A percentile compares a stretch with the other conserved stretches of the same genome.
Conservation (phyloP, 1,140 invertebrate genomes). For the Pseudomyrmex dendroicus region DNA sequence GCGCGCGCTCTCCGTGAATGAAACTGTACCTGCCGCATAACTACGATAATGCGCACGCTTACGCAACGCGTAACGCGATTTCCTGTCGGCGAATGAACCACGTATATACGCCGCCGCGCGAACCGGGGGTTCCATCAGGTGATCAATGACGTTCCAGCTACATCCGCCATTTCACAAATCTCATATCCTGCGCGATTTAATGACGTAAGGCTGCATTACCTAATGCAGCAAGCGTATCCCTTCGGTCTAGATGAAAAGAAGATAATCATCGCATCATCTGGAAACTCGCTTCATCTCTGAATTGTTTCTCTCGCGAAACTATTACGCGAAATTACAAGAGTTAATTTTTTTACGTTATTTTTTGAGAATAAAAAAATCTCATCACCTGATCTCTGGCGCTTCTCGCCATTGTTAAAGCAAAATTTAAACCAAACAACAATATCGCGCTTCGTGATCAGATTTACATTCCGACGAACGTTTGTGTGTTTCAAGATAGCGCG, state of each 20-base stretch:
- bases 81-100: slow-evolving; percentile 63
- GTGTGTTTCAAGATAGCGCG: neutral
- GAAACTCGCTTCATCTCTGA: too few species aligned
- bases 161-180: slow-evolving; percentile 13
- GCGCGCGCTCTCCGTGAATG: slow-evolving; percentile 75
- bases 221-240: neutral
- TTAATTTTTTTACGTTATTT: too few species aligned
- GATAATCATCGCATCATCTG: too few species aligned
- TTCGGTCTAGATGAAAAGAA: neutral
- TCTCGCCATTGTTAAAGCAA: too few species aligned
- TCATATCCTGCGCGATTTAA: neutral
- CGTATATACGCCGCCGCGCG: slow-evolving; percentile 21
- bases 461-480: too few species aligned
- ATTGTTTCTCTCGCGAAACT: too few species aligned
- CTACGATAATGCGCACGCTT: slow-evolving; percentile 76
- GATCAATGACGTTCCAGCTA: slow-evolving; percentile 13
- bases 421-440: too few species aligned
- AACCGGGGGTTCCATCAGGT: neutral
- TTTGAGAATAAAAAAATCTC: too few species aligned
- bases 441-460: too few species aligned
- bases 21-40: slow-evolving; percentile 77
- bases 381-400: too few species aligned
- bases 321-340: too few species aligned
- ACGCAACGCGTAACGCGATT: slow-evolving; percentile 75
- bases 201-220: slow-evolving; percentile 3